These are phyloP conservation scores for Nasonia longicornis DNA, from an alignment of 1,140 invertebrate species.

Conservation along the genomic window DNA sequence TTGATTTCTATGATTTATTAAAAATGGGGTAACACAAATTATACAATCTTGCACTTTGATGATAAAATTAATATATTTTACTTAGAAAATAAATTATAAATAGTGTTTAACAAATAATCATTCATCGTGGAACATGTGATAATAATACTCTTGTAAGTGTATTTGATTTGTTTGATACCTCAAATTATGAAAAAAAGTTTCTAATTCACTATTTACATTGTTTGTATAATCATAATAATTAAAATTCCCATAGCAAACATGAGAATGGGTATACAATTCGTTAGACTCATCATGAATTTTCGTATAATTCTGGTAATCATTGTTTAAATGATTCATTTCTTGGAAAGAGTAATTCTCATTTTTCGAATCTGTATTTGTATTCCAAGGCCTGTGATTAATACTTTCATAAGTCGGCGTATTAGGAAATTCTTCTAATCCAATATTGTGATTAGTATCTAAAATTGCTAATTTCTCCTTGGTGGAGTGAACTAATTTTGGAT, in stretches of 20 bases:
- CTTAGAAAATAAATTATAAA: conserved; percentile 30
- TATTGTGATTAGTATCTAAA: background rate
- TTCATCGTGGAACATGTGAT: conserved; percentile 53
- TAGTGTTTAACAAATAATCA: conserved; percentile 6
- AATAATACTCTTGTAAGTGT: conserved; percentile 58
- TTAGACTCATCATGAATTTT: background rate
- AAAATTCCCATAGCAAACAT: conserved; percentile 18
- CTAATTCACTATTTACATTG: conserved; percentile 47
- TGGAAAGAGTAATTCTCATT: background rate
- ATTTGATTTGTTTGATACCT: conserved; percentile 55
- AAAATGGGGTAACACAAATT: too few relatives aligned
- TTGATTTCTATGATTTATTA: too few relatives aligned
- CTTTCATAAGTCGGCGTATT: background rate
- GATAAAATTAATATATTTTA: conserved; percentile 21
- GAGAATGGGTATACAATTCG: background rate
- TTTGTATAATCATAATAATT: conserved; percentile 39
- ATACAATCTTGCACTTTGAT: background rate
- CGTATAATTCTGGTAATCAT: background rate
- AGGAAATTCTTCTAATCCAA: background rate
- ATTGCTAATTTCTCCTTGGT: background rate
- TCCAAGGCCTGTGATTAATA: background rate
- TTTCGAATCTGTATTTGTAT: background rate
- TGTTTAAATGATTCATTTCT: background rate
- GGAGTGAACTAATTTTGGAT: conserved; percentile 2
- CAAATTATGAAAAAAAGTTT: conserved; percentile 56